These are phyloP conservation scores for Stercorarius parasiticus DNA, from an alignment of 2,113 vertebrate species.

Conservation along the genomic window DNA sequence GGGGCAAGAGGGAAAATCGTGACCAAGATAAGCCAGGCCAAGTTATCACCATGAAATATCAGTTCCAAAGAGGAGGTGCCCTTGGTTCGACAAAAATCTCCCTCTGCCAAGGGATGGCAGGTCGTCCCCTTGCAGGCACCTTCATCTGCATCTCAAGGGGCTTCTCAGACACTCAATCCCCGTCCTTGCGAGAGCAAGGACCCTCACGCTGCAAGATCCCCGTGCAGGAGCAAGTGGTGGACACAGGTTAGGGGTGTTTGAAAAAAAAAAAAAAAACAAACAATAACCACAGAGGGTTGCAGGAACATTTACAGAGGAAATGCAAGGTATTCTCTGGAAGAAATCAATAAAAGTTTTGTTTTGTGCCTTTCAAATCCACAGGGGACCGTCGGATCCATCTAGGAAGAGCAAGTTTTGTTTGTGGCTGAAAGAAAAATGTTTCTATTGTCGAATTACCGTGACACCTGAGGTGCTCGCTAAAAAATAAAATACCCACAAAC, in stretches of 20 bases:
- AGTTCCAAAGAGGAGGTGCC: background rate
- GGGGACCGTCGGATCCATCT: background rate
- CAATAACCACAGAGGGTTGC: background rate
- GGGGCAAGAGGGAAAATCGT: background rate
- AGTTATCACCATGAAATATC: background rate
- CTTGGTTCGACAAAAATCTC: background rate
- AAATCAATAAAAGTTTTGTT: slow-evolving; percentile 46
- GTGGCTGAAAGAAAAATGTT: slow-evolving; percentile 24
- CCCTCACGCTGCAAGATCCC: background rate
- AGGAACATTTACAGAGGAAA: background rate
- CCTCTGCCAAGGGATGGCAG: background rate
- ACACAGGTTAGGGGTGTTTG: background rate
- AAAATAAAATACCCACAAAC: background rate
- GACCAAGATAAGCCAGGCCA: background rate
- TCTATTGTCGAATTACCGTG: background rate
- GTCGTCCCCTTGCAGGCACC: background rate
- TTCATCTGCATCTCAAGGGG: background rate
- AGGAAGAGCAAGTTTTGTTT: slow-evolving; percentile 40
- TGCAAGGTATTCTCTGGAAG: background rate
- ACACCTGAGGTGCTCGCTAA: background rate
- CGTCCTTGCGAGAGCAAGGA: background rate
- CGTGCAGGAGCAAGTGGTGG: rapidly evolving
- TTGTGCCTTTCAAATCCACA: slow-evolving; percentile 37
- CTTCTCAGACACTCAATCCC: background rate
- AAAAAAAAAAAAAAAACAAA: background rate